Conservation (phyloP, 2,113 vertebrate genomes). For the Xenopus tropicalis region UCB_Xtro_10.0 CM004445.2:115097501-115098000, state of each 20-base stretch:
- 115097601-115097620: background rate
- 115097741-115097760: conserved; percentile 59
- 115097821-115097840: conserved; percentile 85
- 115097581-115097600: background rate
- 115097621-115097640: background rate
- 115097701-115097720: no score
- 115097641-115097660: background rate
- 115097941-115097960: no score
- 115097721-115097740: background rate
- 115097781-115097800: conserved; percentile 78
- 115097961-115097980: no score
- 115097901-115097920: no score
- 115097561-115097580: no score
- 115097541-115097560: no score
- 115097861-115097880: conserved; percentile 86
- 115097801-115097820: conserved; percentile 70
- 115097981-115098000: no score
- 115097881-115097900: conserved; percentile 87
- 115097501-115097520: no score
- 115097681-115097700: background rate
- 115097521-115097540: no score
- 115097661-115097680: background rate
- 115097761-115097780: conserved; percentile 76
- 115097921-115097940: no score
- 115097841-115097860: conserved; percentile 87